Evolutionary conservation across 2,888 invertebrate genomes (phyloP).

Genomic region (Lycocerus yunnanus): DNA sequence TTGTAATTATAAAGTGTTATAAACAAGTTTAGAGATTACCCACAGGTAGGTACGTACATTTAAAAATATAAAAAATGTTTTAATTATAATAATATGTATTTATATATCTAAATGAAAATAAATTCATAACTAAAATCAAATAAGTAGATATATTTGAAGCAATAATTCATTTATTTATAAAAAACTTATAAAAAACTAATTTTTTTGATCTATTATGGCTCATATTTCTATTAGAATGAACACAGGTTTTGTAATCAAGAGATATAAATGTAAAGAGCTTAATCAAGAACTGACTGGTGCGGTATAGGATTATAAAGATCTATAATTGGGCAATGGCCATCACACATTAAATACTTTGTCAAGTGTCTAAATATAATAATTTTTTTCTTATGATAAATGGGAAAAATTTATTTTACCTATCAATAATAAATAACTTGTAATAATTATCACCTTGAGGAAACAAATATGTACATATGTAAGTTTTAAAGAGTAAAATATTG

Average conservation of each 20-base stretch:
- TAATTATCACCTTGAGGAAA: background rate
- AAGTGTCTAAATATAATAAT: slow-evolving; percentile 25
- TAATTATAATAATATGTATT: background rate
- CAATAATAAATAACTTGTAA: background rate
- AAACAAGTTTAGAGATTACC: too few species aligned
- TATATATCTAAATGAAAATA: background rate
- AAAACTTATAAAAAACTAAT: slow-evolving; percentile 7
- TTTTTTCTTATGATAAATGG: slow-evolving; percentile 22
- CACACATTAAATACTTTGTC: slow-evolving; percentile 24
- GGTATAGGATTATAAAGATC: slow-evolving; percentile 6
- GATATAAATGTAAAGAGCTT: slow-evolving; percentile 27
- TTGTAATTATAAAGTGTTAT: too few species aligned
- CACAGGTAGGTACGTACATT: too few species aligned
- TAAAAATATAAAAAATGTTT: background rate
- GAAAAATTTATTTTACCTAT: background rate
- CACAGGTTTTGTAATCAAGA: slow-evolving; percentile 38
- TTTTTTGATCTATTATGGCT: slow-evolving; percentile 35
- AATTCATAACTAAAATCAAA: background rate
- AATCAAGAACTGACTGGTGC: slow-evolving; percentile 20
- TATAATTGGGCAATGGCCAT: slow-evolving; percentile 33
- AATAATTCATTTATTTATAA: background rate
- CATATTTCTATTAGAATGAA: slow-evolving; percentile 36
- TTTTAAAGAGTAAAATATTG: background rate
- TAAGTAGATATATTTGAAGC: background rate
- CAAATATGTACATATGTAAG: background rate